A percentile compares a stretch with the other conserved stretches of the same genome.
These are phyloP conservation scores for Lutjanus erythropterus DNA, from an alignment of 2,113 vertebrate genomes.

Conservation along the genomic window DNA sequence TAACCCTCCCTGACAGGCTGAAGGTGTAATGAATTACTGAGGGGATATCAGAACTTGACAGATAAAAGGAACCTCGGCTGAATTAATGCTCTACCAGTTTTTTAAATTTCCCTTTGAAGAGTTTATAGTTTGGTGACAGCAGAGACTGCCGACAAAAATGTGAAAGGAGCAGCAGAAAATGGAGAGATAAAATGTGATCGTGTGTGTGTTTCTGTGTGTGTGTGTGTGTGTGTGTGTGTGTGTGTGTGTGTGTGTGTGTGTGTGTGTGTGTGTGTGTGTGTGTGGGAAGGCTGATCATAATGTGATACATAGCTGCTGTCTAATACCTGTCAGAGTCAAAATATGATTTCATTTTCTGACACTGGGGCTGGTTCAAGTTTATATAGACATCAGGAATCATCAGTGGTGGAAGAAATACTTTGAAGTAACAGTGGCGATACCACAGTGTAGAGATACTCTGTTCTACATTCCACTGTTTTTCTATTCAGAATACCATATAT, in stretches of 20 bases:
- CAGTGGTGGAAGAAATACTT: neutral
- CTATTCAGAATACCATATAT: too few species aligned
- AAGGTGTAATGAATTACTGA: conserved; percentile 56
- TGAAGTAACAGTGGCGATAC: neutral
- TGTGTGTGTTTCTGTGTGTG: neutral
- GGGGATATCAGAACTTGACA: conserved; percentile 42
- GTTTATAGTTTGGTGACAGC: conserved; percentile 9
- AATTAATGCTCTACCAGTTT: conserved; percentile 33
- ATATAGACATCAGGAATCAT: conserved; percentile 2
- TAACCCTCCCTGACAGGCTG: conserved; percentile 44
- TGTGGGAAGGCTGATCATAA: neutral
- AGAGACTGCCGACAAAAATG: neutral
- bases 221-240: neutral
- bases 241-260: neutral
- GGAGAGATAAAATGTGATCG: conserved; percentile 1
- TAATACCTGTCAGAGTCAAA: conserved; percentile 23
- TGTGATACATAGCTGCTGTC: conserved; percentile 36
- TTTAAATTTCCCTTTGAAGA: conserved; percentile 26
- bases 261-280: neutral
- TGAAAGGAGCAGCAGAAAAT: neutral
- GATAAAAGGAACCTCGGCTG: conserved; percentile 46
- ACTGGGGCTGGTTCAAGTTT: neutral
- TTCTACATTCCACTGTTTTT: too few species aligned
- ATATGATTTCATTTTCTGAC: conserved; percentile 17
- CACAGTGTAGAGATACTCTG: neutral